Evolutionary conservation across 2,113 vertebrate genomes (phyloP).

Genomic region (Columba janthina): DNA sequence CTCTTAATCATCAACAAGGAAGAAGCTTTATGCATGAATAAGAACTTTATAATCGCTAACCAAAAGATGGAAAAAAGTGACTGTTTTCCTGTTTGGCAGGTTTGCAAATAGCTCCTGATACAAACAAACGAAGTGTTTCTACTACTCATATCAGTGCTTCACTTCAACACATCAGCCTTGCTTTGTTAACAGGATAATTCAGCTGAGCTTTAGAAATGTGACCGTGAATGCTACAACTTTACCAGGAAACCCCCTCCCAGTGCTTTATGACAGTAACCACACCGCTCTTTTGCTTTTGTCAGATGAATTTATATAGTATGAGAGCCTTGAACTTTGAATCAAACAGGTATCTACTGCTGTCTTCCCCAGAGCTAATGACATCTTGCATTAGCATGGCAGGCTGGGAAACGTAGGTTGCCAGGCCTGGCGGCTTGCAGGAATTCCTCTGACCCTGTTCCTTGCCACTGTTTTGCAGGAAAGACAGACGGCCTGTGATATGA

Average conservation of each 20-base stretch:
- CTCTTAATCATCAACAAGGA: neutral
- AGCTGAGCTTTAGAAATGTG: conserved; percentile 1
- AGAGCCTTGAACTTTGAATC: conserved; percentile 6
- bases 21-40: neutral
- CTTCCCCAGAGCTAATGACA: neutral
- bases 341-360: neutral
- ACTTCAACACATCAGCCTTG: conserved; percentile 2
- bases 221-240: neutral
- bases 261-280: neutral
- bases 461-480: neutral
- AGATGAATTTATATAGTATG: neutral
- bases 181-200: conserved; percentile 55
- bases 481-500: neutral
- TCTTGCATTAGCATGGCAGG: neutral
- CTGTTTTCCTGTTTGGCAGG: neutral
- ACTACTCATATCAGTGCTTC: conserved; percentile 5
- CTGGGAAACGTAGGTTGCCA: neutral
- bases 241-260: neutral
- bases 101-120: conserved; percentile 46
- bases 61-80: neutral
- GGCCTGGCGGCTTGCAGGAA: neutral
- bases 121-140: conserved; percentile 32
- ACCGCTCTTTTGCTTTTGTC: neutral
- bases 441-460: neutral
- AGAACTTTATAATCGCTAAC: conserved; percentile 10